A percentile compares a stretch with the other conserved stretches of the same genome.
Evolutionary conservation across 2,113 vertebrate species (phyloP).

Genomic region (Nyctibius bracteatus): DNA sequence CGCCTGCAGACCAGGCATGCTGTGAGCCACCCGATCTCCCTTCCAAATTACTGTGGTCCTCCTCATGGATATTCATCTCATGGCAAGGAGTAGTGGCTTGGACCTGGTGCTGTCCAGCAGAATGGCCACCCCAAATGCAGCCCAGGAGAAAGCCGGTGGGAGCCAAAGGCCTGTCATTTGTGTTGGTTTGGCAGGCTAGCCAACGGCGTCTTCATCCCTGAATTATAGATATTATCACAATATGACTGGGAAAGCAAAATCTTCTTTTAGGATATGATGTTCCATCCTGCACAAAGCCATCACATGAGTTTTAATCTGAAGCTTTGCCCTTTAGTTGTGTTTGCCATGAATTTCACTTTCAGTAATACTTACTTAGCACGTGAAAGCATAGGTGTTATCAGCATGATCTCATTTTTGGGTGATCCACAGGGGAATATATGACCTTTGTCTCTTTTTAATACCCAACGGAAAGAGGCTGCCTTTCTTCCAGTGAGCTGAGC

Average conservation of each 20-base stretch:
- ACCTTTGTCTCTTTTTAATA: constrained; percentile 47
- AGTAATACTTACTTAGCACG: not conserved
- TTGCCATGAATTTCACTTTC: constrained; percentile 3
- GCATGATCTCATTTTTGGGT: constrained; percentile 10
- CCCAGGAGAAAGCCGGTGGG: not conserved
- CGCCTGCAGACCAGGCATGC: too few species aligned
- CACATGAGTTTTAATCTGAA: not conserved
- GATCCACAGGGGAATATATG: constrained; percentile 49
- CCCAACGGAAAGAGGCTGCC: constrained; percentile 50
- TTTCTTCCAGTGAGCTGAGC: constrained; percentile 68
- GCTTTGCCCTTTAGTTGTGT: not conserved
- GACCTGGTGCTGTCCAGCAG: not conserved
- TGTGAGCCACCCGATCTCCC: not conserved
- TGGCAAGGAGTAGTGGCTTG: not conserved
- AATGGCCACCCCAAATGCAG: not conserved
- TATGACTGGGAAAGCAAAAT: not conserved
- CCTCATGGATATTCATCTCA: not conserved
- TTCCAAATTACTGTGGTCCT: not conserved
- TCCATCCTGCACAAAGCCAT: not conserved
- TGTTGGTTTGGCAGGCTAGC: not conserved
- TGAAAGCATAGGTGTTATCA: not conserved
- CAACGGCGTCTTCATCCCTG: not conserved
- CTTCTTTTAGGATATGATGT: constrained; percentile 10
- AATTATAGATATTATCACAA: not conserved
- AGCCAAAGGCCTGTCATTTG: not conserved